phyloP scores from a whole-genome alignment of 2,888 invertebrate species.

The Chloromyia formosa region DNA sequence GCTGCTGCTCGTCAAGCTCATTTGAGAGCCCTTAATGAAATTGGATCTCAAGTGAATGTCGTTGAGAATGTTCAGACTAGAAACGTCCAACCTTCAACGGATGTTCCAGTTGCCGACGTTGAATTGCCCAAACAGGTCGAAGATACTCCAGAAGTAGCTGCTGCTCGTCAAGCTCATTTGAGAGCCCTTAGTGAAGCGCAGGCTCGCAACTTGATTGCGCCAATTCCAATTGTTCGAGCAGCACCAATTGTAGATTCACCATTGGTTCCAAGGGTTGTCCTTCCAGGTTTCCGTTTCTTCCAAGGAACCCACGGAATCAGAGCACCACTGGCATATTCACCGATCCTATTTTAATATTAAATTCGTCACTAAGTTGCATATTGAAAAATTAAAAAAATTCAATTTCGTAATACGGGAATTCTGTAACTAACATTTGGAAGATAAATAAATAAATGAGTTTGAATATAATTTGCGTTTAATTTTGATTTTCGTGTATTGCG shows the following conservation, averaged over 20 bases:
- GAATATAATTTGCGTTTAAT: too few relatives aligned
- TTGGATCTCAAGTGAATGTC: slow-evolving; percentile 30
- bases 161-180: slow-evolving; percentile 44
- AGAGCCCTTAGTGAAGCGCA: slow-evolving; percentile 1
- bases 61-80: slow-evolving; percentile 44
- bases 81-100: slow-evolving; percentile 9
- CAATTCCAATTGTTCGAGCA: too few relatives aligned
- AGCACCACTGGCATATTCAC: slow-evolving; percentile 13
- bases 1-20: slow-evolving; percentile 44
- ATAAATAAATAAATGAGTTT: too few relatives aligned
- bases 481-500: too few relatives aligned
- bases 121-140: slow-evolving; percentile 55
- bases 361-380: too few relatives aligned
- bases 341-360: too few relatives aligned
- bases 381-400: too few relatives aligned
- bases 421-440: too few relatives aligned
- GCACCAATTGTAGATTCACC: not conserved
- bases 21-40: slow-evolving; percentile 44
- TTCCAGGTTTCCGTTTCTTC: slow-evolving; percentile 23
- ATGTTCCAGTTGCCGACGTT: slow-evolving; percentile 6
- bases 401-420: too few relatives aligned
- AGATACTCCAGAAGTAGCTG: slow-evolving; percentile 56
- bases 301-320: not conserved
- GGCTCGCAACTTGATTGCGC: too few relatives aligned
- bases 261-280: not conserved